A percentile compares a stretch with the other conserved stretches of the same genome.
These are phyloP conservation scores for Chelonoidis abingdonii DNA, from an alignment of 2,113 vertebrate species.

Conservation along the genomic window DNA sequence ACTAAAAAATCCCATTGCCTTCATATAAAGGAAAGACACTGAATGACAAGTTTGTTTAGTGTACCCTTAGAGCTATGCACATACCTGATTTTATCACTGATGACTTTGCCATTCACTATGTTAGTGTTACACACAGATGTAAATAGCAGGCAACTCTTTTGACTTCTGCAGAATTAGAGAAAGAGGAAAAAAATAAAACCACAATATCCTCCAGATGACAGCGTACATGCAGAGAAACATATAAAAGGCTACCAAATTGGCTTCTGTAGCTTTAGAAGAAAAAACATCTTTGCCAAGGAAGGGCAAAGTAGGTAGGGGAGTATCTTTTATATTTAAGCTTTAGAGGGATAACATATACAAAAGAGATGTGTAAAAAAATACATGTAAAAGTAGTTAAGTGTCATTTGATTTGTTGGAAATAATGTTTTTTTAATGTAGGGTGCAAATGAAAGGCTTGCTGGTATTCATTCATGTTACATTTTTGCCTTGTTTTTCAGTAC, in stretches of 20 bases:
- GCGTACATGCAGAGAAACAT: background rate
- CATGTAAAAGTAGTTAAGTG: background rate
- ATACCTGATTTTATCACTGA: slow-evolving; percentile 18
- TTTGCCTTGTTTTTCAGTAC: background rate
- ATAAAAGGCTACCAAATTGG: background rate
- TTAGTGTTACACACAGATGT: background rate
- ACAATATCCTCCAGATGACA: background rate
- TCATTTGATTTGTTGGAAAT: slow-evolving; percentile 38
- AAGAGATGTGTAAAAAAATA: accelerated
- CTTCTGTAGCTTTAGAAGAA: background rate
- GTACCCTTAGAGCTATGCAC: background rate
- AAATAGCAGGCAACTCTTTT: slow-evolving; percentile 32
- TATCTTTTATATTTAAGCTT: background rate
- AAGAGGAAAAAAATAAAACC: background rate
- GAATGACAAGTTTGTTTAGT: background rate
- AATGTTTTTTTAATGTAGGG: background rate
- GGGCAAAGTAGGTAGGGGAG: background rate
- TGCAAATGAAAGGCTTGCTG: background rate
- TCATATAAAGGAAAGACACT: background rate
- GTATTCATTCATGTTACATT: background rate
- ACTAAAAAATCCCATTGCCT: background rate
- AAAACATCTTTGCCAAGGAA: background rate
- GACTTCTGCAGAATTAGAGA: background rate
- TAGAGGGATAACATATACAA: background rate
- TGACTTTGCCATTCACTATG: slow-evolving; percentile 9